Base-by-base conservation (phyloP, 2,888 invertebrate genomes). In the Leptopilina syphax region DNA sequence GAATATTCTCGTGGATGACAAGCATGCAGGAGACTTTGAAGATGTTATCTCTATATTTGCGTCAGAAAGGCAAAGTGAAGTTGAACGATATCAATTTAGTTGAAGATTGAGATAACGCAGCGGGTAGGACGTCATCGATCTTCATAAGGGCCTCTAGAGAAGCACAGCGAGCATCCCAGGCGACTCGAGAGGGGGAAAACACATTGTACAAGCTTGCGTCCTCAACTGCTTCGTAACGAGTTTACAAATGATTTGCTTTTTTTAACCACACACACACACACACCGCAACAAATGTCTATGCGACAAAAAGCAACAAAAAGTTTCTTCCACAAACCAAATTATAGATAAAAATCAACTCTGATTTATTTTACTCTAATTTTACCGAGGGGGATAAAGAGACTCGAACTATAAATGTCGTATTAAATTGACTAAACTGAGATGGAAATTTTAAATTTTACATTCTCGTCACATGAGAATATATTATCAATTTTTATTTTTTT, bases 41-140 rank as follows among this genome's bases (percentile, higher is more conserved):
- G 65, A 65, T 65, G 65, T 34, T 57, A 34, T 73, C n/a, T 41
- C 54, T 63, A 4, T 34, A 18, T 24, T 34, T 73, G 73, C 34
- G 57, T 73, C 73, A 73, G 73, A 57, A 73, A 57, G 57, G 34
- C 73, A 70, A 57, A 57, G 57, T 73, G 73, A 34, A 57, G 54
- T 57, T 73, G n/a, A 73, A 73, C 57, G 73, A 73, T 73, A 73
- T 73, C 57, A 73, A 57, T 73, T 73, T 73, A 73, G 57, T 57
- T 34, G 73, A 73, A 73, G 73, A 54, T 73, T 73, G 57, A 73
- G 73, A 73, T 73, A 73, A 73, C 73, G 73, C 57, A 57, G 73
- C n/a, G 24, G 34, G 73, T 34, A 73, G 73, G n/a, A 73, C 73
- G 57, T 73, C 57, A 73, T 73, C 73, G 73, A 73, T 73, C 73